Evolutionary conservation across 2,888 invertebrate genomes (phyloP).

Genomic region (Piscicola geometra): DNA sequence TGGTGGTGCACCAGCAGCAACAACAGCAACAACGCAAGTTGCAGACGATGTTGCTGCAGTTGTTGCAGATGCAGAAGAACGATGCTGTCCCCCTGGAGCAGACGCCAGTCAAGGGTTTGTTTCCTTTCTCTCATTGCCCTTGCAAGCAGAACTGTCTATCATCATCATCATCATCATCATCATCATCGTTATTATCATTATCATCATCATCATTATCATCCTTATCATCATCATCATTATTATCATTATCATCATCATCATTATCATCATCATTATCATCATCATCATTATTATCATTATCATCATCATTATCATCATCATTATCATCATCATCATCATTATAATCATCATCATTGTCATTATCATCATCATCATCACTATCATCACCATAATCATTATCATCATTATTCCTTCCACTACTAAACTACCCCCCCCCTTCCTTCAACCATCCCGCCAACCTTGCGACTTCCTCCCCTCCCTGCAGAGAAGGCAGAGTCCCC

Average conservation of each 20-base stretch:
- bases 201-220: slow-evolving; percentile 25
- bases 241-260: background rate
- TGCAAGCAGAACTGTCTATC: too few relatives aligned
- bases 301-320: slow-evolving; percentile 12
- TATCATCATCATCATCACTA: background rate
- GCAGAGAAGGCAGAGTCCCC: slow-evolving; percentile 38
- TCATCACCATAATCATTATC: slow-evolving; percentile 16
- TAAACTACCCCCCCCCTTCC: too few relatives aligned
- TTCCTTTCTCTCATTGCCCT: background rate
- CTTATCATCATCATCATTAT: slow-evolving; percentile 16
- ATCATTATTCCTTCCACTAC: too few relatives aligned
- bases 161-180: slow-evolving; percentile 31
- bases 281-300: background rate
- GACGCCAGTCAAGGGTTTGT: background rate
- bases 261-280: background rate
- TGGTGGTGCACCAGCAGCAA: slow-evolving; percentile 43
- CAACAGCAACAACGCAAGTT: slow-evolving; percentile 42
- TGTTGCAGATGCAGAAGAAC: slow-evolving; percentile 36
- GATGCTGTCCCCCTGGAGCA: background rate
- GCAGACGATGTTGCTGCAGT: slow-evolving; percentile 40
- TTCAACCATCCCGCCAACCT: background rate
- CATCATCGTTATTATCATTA: slow-evolving; percentile 22
- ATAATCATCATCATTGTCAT: background rate
- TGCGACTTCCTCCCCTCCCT: background rate
- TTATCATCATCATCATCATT: background rate